Evolutionary conservation across 2,888 invertebrate species (phyloP).

Genomic region (Lagria hirta): DNA sequence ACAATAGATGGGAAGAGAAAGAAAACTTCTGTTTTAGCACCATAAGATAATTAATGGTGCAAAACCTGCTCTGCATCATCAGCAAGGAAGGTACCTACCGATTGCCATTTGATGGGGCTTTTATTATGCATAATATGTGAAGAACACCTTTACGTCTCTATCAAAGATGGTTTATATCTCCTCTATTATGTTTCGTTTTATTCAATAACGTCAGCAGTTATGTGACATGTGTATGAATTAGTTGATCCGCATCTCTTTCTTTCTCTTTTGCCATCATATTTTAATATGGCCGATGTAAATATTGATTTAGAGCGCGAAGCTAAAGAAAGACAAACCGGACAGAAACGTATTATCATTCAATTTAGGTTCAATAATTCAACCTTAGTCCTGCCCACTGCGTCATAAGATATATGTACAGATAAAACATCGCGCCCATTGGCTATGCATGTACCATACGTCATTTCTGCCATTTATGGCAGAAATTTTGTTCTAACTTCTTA

Average conservation of each 20-base stretch:
- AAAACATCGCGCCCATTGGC: slow-evolving; percentile 31
- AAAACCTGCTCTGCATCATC: no score
- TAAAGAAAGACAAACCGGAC: slow-evolving; percentile 22
- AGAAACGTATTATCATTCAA: slow-evolving; percentile 33
- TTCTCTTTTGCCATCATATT: slow-evolving; percentile 23
- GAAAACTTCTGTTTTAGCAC: no score
- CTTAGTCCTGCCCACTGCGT: slow-evolving; percentile 18
- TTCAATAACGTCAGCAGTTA: slow-evolving; percentile 22
- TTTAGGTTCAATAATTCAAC: slow-evolving; percentile 36
- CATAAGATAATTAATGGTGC: no score
- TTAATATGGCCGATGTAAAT: slow-evolving; percentile 18
- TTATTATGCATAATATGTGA: slow-evolving; percentile 24
- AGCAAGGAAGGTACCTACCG: slow-evolving; percentile 7
- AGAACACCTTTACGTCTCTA: slow-evolving; percentile 20
- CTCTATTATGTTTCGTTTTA: slow-evolving; percentile 27
- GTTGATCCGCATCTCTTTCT: slow-evolving; percentile 19
- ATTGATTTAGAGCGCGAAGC: slow-evolving; percentile 24
- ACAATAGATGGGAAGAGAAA: no score
- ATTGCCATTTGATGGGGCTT: slow-evolving; percentile 6
- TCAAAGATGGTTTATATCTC: slow-evolving; percentile 26
- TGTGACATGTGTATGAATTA: slow-evolving; percentile 35
- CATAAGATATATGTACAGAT: slow-evolving; percentile 25
- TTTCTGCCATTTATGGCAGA: no score
- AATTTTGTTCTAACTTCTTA: no score
- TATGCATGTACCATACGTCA: no score